A percentile compares a stretch with the other conserved stretches of the same genome.
Evolutionary conservation across 2,113 vertebrate genomes (phyloP).

Genomic region (Mus musculus): DNA sequence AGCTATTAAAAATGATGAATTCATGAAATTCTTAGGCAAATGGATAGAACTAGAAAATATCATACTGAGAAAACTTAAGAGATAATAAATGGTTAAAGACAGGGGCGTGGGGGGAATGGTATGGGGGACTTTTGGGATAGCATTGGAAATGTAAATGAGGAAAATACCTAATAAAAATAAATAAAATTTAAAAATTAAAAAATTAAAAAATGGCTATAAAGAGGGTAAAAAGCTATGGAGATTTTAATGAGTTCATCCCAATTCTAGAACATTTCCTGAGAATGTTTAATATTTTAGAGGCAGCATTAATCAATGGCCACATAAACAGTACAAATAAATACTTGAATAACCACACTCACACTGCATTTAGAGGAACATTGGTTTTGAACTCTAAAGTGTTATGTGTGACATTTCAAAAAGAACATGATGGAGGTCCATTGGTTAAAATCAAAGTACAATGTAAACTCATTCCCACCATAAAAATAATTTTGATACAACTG

Average conservation of each 20-base stretch:
- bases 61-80: background rate
- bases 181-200: too few species aligned
- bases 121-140: too few species aligned
- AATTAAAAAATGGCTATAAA: background rate
- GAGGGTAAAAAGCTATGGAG: background rate
- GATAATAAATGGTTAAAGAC: background rate
- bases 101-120: too few species aligned
- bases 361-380: background rate
- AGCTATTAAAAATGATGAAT: too few species aligned
- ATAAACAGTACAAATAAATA: background rate
- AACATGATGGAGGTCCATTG: background rate
- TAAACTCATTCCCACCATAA: conserved; percentile 15
- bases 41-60: too few species aligned
- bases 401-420: conserved; percentile 26
- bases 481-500: conserved; percentile 54
- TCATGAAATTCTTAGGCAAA: too few species aligned
- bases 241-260: background rate
- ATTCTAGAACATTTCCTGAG: background rate
- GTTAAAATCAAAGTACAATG: conserved; percentile 23
- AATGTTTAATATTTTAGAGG: too few species aligned
- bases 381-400: conserved; percentile 57
- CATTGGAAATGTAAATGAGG: too few species aligned
- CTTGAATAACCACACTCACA: background rate
- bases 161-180: too few species aligned
- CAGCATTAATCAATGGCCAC: background rate